phyloP scores from a whole-genome alignment of 2,113 vertebrate genomes.

The Symphodus melops region DNA sequence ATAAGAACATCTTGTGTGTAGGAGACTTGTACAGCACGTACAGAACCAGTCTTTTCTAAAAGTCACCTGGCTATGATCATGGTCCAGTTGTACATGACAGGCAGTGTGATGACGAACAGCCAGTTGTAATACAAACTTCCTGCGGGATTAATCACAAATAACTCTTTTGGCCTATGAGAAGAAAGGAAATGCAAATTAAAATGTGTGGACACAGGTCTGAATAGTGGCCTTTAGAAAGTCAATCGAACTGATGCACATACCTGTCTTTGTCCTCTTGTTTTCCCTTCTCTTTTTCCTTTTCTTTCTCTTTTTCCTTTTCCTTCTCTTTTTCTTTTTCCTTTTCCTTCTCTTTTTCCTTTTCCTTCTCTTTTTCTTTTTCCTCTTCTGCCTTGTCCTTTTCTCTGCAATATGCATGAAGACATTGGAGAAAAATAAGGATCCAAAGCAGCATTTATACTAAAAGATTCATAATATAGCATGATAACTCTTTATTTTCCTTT shows the following conservation, averaged over 20 bases:
- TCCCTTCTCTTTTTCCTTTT: slow-evolving; percentile 75
- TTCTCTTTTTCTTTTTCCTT: slow-evolving; percentile 60
- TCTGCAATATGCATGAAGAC: slow-evolving; percentile 25
- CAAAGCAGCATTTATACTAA: neutral
- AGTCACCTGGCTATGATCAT: slow-evolving; percentile 94
- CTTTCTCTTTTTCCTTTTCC: slow-evolving; percentile 43
- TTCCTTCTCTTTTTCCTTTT: slow-evolving; percentile 66
- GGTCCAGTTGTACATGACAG: slow-evolving; percentile 99
- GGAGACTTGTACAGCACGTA: neutral
- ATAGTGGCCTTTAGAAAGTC: neutral
- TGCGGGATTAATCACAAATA: slow-evolving; percentile 91
- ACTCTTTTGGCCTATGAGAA: slow-evolving; percentile 82
- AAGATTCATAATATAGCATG: neutral
- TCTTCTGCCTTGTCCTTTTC: slow-evolving; percentile 37
- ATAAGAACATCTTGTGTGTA: neutral
- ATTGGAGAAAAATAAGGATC: neutral
- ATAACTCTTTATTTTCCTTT: slow-evolving; percentile 79
- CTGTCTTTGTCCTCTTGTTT: slow-evolving; percentile 75
- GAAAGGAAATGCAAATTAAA: slow-evolving; percentile 22
- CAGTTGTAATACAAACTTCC: slow-evolving; percentile 94
- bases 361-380: slow-evolving; percentile 31
- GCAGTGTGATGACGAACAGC: slow-evolving; percentile 93
- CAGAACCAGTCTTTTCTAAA: neutral
- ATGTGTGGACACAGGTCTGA: slow-evolving; percentile 1
- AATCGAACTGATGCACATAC: slow-evolving; percentile 51